These are phyloP conservation scores for Protosalanx chinensis DNA, from an alignment of 2,797 vertebrate genomes.

Conservation along the genomic window DNA sequence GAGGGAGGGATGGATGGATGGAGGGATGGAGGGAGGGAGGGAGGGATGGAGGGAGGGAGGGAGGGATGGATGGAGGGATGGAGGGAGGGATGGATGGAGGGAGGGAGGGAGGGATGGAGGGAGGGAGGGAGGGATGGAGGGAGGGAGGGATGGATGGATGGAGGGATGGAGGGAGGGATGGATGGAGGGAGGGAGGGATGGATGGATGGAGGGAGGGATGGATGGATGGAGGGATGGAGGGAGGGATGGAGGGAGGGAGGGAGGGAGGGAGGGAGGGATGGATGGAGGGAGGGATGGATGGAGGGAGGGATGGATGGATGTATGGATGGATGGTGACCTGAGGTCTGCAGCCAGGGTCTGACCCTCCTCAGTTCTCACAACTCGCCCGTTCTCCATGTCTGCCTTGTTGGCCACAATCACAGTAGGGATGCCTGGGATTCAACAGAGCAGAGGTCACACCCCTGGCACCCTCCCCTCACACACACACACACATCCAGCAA, in stretches of 20 bases:
- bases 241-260: too few relatives aligned
- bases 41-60: not conserved
- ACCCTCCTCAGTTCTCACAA: constrained; percentile 68
- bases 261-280: not conserved
- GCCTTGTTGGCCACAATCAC: constrained; percentile 74
- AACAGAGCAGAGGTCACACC: constrained; percentile 18
- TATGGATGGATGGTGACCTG: constrained; percentile 16
- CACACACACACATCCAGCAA: constrained; percentile 1
- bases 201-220: too few relatives aligned
- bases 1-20: not conserved
- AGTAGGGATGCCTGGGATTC: constrained; percentile 61
- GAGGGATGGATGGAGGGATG: not conserved
- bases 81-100: too few relatives aligned
- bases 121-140: too few relatives aligned
- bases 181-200: not conserved
- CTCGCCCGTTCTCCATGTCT: constrained; percentile 72
- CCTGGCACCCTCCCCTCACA: not conserved
- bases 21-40: not conserved
- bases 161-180: too few relatives aligned
- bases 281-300: not conserved
- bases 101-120: too few relatives aligned
- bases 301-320: not conserved
- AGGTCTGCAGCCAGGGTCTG: constrained; percentile 25
- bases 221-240: too few relatives aligned
- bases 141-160: too few relatives aligned